Evolutionary conservation across 1,140 invertebrate genomes (phyloP).

Genomic region (Drosophila serrata): DNA sequence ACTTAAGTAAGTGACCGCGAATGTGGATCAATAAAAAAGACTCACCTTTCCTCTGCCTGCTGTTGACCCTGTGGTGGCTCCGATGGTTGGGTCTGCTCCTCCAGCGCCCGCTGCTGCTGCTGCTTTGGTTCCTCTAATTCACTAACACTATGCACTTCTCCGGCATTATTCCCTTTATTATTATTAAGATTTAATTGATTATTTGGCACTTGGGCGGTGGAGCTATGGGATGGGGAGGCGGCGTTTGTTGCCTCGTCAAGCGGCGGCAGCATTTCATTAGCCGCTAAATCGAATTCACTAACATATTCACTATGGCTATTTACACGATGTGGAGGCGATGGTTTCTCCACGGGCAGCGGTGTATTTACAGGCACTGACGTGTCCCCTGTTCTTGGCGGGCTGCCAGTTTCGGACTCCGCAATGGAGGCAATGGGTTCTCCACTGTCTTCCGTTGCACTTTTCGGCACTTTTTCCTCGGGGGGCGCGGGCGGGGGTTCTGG

Average conservation of each 20-base stretch:
- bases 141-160: conserved; percentile 47
- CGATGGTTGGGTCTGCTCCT: not conserved
- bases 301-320: conserved; percentile 64
- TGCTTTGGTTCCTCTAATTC: conserved; percentile 44
- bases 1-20: not conserved
- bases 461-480: conserved; percentile 9
- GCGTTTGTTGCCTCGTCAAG: conserved; percentile 1
- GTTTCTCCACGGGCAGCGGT: conserved; percentile 12
- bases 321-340: conserved; percentile 40
- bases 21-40: conserved; percentile 31
- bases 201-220: conserved; percentile 70
- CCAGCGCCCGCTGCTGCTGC: conserved; percentile 18
- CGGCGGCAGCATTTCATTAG: conserved; percentile 29
- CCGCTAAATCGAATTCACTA: conserved; percentile 54
- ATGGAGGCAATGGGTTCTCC: conserved; percentile 12
- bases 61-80: conserved; percentile 13
- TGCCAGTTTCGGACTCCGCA: conserved; percentile 41
- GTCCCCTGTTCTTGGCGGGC: conserved; percentile 60
- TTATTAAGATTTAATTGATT: conserved; percentile 65
- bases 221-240: conserved; percentile 13
- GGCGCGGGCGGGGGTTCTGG: conserved; percentile 27
- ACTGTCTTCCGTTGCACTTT: conserved; percentile 4
- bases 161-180: conserved; percentile 35
- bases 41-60: conserved; percentile 49
- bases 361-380: conserved; percentile 62